A percentile compares a stretch with the other conserved stretches of the same genome.
These are phyloP conservation scores for Anthrax anthrax DNA, from an alignment of 2,888 invertebrate genomes.

Conservation along the genomic window DNA sequence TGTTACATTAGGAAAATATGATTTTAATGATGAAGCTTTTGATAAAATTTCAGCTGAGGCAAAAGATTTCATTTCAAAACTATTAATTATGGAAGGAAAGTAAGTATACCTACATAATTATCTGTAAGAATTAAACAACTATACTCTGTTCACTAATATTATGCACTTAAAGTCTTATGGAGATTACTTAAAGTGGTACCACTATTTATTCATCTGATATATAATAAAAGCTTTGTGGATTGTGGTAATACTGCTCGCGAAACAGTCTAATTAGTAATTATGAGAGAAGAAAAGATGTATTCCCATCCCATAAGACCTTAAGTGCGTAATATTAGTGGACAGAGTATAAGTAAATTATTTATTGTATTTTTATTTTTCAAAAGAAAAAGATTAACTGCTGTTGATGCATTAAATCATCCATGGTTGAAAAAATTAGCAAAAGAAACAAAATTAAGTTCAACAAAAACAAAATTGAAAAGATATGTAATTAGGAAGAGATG, in stretches of 20 bases:
- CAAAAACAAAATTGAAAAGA: constrained; percentile 66
- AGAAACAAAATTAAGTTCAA: constrained; percentile 45
- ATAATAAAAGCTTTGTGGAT: too few relatives aligned
- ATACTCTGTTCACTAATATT: neutral
- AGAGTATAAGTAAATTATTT: too few relatives aligned
- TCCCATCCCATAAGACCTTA: too few relatives aligned
- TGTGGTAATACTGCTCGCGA: too few relatives aligned
- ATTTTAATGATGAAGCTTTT: constrained; percentile 88
- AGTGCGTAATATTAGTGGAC: too few relatives aligned
- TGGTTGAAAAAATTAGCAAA: constrained; percentile 58
- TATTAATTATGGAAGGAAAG: constrained; percentile 78
- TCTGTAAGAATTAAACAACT: neutral
- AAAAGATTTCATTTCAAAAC: constrained; percentile 77
- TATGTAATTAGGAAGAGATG: constrained; percentile 83
- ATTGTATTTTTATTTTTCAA: constrained; percentile 19
- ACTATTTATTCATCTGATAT: too few relatives aligned
- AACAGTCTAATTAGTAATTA: too few relatives aligned
- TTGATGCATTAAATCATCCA: constrained; percentile 56
- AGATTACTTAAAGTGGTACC: too few relatives aligned
- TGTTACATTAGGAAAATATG: constrained; percentile 83
- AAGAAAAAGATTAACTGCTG: constrained; percentile 61
- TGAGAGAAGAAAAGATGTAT: neutral
- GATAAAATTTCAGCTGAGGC: constrained; percentile 79
- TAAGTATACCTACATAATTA: constrained; percentile 41
- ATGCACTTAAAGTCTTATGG: too few relatives aligned